These are phyloP conservation scores for Centroberyx gerrardi DNA, from an alignment of 2,797 vertebrate genomes.

Conservation along the genomic window DNA sequence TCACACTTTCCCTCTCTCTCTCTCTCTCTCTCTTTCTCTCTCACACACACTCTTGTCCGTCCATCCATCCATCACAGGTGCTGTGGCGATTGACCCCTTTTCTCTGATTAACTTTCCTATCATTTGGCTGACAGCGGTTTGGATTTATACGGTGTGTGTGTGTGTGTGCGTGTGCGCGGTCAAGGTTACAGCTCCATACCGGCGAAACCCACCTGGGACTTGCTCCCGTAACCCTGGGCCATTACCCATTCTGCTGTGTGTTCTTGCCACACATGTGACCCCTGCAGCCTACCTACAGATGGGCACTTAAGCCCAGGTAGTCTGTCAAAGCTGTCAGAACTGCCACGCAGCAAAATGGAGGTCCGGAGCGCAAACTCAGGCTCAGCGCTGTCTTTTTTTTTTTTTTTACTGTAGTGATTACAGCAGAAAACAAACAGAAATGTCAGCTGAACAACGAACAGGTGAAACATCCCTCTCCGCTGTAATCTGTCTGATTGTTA, in stretches of 20 bases:
- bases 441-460: conserved; percentile 5
- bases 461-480: background rate
- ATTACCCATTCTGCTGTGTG: conserved; percentile 63
- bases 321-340: conserved; percentile 71
- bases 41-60: conserved; percentile 26
- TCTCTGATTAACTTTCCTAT: conserved; percentile 77
- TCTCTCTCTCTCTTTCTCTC: background rate
- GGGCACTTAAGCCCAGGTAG: conserved; percentile 68
- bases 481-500: background rate
- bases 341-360: conserved; percentile 61
- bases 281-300: conserved; percentile 60
- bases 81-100: conserved; percentile 70
- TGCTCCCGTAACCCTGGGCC: conserved; percentile 64
- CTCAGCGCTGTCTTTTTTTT: conserved; percentile 21
- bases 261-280: conserved; percentile 69
- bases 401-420: conserved; percentile 27
- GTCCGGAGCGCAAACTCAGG: conserved; percentile 25
- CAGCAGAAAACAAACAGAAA: background rate
- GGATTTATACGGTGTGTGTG: conserved; percentile 52
- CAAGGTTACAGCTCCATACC: conserved; percentile 68
- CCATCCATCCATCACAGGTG: conserved; percentile 62
- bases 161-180: conserved; percentile 28
- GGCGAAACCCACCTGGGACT: conserved; percentile 68
- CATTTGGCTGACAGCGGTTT: conserved; percentile 66
- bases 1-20: conserved; percentile 18